These are phyloP conservation scores for Pristiophorus japonicus DNA, from an alignment of 2,113 vertebrate species.

Conservation along the genomic window DNA sequence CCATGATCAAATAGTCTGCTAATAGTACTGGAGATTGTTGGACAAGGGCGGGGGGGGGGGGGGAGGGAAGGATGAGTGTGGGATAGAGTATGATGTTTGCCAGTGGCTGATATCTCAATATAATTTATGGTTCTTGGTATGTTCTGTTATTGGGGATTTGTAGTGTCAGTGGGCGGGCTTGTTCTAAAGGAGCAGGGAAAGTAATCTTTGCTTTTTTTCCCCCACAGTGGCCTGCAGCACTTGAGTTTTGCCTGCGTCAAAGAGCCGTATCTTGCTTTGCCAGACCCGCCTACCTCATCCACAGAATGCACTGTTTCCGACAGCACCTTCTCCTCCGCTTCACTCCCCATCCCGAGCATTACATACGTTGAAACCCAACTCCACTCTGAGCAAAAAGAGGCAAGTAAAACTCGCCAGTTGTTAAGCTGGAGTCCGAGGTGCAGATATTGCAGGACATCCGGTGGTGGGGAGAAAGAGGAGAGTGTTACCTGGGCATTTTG, in stretches of 20 bases:
- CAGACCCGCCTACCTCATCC: slow-evolving; percentile 12
- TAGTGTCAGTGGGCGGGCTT: neutral
- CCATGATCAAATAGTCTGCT: too few relatives aligned
- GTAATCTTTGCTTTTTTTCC: neutral
- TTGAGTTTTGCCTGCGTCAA: neutral
- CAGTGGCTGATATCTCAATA: too few relatives aligned
- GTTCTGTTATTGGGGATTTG: neutral
- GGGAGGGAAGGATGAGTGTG: slow-evolving; percentile 49
- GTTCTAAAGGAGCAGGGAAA: neutral
- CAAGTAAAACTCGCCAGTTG: neutral
- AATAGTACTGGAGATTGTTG: neutral
- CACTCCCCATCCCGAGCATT: slow-evolving; percentile 35
- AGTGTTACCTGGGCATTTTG: too few relatives aligned
- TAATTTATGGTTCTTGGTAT: neutral
- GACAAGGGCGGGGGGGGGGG: slow-evolving; percentile 19
- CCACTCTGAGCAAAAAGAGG: slow-evolving; percentile 19
- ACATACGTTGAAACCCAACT: slow-evolving; percentile 19
- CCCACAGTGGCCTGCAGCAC: neutral
- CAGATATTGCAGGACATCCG: too few relatives aligned
- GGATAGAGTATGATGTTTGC: neutral
- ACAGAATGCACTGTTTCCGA: slow-evolving; percentile 19
- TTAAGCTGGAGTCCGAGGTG: too few relatives aligned
- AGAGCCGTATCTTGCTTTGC: neutral
- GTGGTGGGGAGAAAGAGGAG: too few relatives aligned
- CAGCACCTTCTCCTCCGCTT: neutral